Percentiles rank a stretch among this genome's conserved stretches.
phyloP scores from a whole-genome alignment of 2,113 vertebrate species.

The Capreolus pygargus region DNA sequence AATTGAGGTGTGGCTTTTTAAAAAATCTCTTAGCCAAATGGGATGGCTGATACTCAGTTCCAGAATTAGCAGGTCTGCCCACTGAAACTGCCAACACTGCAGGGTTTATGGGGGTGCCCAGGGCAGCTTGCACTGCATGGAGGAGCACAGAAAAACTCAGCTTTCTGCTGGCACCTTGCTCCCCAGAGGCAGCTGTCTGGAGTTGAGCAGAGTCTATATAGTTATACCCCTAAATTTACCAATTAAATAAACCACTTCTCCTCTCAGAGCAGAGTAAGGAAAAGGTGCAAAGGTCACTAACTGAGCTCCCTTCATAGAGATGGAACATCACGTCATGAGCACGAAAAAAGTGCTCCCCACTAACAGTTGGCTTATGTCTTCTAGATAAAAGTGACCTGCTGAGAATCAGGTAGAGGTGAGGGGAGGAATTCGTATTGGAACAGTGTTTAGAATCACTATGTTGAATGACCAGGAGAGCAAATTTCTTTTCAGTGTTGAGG shows the following conservation, averaged over 20 bases:
- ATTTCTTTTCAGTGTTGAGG: neutral
- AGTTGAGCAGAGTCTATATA: neutral
- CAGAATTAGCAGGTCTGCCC: neutral
- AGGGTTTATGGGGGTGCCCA: neutral
- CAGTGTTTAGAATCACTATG: neutral
- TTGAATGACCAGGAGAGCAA: neutral
- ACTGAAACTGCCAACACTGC: neutral
- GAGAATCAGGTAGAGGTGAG: neutral
- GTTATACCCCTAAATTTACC: neutral
- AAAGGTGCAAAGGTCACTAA: neutral
- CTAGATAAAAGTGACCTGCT: neutral
- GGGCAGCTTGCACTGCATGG: neutral
- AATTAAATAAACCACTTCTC: neutral
- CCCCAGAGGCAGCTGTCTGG: neutral
- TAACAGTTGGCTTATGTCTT: neutral
- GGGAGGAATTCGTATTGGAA: neutral
- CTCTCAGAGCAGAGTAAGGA: neutral
- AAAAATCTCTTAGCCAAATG: neutral
- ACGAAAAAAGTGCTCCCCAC: neutral
- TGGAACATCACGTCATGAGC: neutral
- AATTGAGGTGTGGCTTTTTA: neutral
- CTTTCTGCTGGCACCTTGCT: neutral
- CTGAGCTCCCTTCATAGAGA: neutral
- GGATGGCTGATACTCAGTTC: neutral
- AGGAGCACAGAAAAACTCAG: neutral